These are phyloP conservation scores for Protophormia terraenovae DNA, from an alignment of 2,888 invertebrate genomes.

Conservation along the genomic window DNA sequence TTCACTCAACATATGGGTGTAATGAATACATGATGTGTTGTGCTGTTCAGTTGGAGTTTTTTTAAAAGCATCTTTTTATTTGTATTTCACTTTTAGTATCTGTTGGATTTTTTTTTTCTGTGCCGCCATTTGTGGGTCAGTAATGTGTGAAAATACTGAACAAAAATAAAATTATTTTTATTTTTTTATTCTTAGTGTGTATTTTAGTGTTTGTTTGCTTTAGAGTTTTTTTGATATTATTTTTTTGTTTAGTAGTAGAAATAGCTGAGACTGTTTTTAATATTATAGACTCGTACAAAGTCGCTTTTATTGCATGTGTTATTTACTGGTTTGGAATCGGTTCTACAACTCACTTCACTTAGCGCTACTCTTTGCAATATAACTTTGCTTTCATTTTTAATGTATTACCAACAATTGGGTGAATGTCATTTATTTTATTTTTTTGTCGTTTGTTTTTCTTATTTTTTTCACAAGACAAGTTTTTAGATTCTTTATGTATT, in stretches of 20 bases:
- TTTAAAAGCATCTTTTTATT: slow-evolving; percentile 48
- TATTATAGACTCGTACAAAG: slow-evolving; percentile 30
- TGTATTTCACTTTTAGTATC: slow-evolving; percentile 16
- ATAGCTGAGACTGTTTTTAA: slow-evolving; percentile 8
- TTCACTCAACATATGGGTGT: slow-evolving; percentile 10
- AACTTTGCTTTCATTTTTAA: slow-evolving; percentile 66
- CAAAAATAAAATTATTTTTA: slow-evolving; percentile 19
- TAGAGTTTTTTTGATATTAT: slow-evolving; percentile 8
- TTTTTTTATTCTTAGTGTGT: slow-evolving; percentile 40
- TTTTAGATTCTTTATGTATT: slow-evolving; percentile 17
- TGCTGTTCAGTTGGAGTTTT: neutral
- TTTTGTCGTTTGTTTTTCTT: too few relatives aligned
- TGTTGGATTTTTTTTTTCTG: slow-evolving; percentile 41
- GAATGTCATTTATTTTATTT: slow-evolving; percentile 63
- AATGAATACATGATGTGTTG: slow-evolving; percentile 32
- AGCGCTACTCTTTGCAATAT: neutral
- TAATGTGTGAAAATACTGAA: slow-evolving; percentile 65
- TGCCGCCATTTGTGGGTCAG: slow-evolving; percentile 65
- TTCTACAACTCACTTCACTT: neutral
- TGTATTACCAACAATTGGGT: slow-evolving; percentile 62
- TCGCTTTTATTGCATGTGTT: slow-evolving; percentile 37
- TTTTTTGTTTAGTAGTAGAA: slow-evolving; percentile 7
- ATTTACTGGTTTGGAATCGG: slow-evolving; percentile 33
- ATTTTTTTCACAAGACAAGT: slow-evolving; percentile 28
- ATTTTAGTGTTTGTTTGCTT: slow-evolving; percentile 37